A percentile compares a stretch with the other conserved stretches of the same genome.
Conservation (phyloP, 2,888 invertebrate species). For the Carcina quercana region DNA sequence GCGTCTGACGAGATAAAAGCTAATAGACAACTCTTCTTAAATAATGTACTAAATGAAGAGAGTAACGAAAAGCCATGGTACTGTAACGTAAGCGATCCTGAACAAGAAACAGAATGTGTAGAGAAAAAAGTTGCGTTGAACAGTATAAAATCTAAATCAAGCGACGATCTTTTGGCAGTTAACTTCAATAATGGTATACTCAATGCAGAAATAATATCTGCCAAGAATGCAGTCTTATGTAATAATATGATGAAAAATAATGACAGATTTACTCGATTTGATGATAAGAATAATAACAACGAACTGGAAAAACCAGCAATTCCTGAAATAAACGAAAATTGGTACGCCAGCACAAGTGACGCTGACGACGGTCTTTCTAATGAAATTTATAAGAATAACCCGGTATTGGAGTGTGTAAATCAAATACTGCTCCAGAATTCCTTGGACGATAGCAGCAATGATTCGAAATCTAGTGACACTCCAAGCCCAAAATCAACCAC, state of each 20-base stretch:
- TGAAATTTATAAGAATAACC: conserved; percentile 85
- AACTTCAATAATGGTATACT: conserved; percentile 42
- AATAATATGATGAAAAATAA: conserved; percentile 46
- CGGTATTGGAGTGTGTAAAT: conserved; percentile 90
- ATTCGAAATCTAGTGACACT: conserved; percentile 62
- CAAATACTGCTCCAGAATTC: conserved; percentile 87
- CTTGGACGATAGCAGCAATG: conserved; percentile 73
- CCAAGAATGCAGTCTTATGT: conserved; percentile 62
- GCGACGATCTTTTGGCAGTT: conserved; percentile 46
- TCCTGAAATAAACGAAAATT: conserved; percentile 78
- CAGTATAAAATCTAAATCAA: conserved; percentile 49
- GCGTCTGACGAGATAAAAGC: conserved; percentile 64
- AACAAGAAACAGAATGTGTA: conserved; percentile 57
- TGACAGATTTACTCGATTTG: conserved; percentile 38
- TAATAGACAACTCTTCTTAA: conserved; percentile 59
- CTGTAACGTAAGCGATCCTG: conserved; percentile 67
- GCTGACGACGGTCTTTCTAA: conserved; percentile 82
- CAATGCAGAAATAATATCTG: conserved; percentile 49
- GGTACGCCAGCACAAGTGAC: conserved; percentile 87
- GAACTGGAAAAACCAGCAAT: conserved; percentile 33
- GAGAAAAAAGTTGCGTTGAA: conserved; percentile 45
- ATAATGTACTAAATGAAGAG: conserved; percentile 59
- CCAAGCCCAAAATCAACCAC: conserved; percentile 64
- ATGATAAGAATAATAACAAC: conserved; percentile 53
- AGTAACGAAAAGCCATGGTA: conserved; percentile 66